Conservation (phyloP, 2,797 vertebrate genomes). For the Lepilemur ruficaudatus region DNA sequence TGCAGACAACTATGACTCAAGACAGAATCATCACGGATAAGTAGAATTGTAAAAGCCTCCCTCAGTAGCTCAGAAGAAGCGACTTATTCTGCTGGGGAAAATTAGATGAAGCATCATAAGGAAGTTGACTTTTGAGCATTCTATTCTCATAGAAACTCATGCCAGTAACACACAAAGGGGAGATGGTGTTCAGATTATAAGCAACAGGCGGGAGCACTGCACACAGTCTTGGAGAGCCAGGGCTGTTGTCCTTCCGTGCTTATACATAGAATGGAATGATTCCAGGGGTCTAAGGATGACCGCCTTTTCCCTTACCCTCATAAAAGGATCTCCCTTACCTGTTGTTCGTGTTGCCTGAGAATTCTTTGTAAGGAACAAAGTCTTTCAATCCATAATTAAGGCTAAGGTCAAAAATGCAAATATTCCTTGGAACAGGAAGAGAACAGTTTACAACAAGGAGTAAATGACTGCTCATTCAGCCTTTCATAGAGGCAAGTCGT, state of each 20-base stretch:
- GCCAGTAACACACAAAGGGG: background rate
- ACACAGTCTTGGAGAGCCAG: background rate
- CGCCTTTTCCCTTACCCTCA: background rate
- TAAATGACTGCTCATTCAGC: background rate
- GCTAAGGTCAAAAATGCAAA: conserved; percentile 15
- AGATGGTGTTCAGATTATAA: background rate
- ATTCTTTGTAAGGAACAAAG: background rate
- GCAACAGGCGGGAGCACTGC: background rate
- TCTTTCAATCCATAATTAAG: background rate
- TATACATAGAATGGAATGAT: background rate
- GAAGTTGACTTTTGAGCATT: background rate
- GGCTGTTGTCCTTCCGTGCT: background rate
- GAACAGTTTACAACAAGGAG: background rate
- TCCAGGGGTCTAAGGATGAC: background rate
- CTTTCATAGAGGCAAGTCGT: background rate
- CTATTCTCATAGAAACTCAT: background rate
- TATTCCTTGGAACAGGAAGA: conserved; percentile 1
- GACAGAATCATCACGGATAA: background rate
- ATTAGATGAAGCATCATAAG: background rate
- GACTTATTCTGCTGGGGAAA: background rate
- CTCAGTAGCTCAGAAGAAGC: background rate
- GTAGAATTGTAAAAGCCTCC: background rate
- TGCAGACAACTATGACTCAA: background rate
- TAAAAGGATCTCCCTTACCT: background rate
- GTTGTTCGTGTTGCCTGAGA: background rate